Evolutionary conservation across 2,113 vertebrate species (phyloP).

Genomic region (Otolemur garnettii): DNA sequence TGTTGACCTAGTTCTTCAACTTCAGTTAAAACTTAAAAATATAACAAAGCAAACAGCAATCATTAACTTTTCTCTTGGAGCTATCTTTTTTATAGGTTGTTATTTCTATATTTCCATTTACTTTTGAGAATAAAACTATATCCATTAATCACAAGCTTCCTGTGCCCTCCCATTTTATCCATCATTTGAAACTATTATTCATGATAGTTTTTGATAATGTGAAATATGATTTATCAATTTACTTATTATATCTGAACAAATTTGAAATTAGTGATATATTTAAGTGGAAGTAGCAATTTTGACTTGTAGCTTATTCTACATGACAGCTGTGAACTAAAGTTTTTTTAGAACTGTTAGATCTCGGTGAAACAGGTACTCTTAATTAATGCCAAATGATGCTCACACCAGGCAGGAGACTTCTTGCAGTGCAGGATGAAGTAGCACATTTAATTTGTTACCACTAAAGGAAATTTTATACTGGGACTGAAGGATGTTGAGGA

Average conservation of each 20-base stretch:
- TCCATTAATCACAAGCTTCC: background rate
- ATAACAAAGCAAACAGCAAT: background rate
- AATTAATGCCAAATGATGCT: constrained; percentile 69
- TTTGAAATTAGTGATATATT: constrained; percentile 6
- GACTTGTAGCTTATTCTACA: background rate
- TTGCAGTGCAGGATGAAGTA: background rate
- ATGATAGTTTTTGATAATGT: background rate
- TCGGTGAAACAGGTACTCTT: constrained; percentile 47
- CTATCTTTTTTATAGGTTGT: background rate
- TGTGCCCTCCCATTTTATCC: background rate
- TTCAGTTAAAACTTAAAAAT: background rate
- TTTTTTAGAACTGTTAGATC: constrained; percentile 3
- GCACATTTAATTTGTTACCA: constrained; percentile 54
- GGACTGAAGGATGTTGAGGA: background rate
- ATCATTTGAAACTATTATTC: background rate
- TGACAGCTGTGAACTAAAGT: background rate
- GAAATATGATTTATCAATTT: background rate
- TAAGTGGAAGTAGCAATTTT: constrained; percentile 19
- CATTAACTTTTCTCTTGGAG: background rate
- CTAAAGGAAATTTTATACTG: constrained; percentile 1
- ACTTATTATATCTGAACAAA: background rate
- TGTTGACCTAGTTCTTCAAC: background rate
- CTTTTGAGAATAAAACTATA: background rate
- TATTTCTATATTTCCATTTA: background rate
- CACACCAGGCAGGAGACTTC: constrained; percentile 41